A percentile compares a stretch with the other conserved stretches of the same genome.
phyloP scores from a whole-genome alignment of 2,113 vertebrate species.

The Herpetotheres cachinnans region DNA sequence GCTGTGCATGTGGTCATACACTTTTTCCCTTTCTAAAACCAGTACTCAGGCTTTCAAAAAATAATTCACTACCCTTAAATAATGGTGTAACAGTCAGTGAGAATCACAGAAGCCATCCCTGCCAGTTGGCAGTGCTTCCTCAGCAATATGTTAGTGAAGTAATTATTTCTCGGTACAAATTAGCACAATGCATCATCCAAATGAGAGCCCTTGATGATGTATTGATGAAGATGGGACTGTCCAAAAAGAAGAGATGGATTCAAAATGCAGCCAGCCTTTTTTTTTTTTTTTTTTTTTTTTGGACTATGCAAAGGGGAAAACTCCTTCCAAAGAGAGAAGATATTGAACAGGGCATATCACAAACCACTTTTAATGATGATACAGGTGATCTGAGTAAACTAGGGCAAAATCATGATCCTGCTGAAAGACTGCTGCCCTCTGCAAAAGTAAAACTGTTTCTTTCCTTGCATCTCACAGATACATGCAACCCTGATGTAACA shows the following conservation, averaged over 20 bases:
- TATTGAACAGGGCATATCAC: neutral
- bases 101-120: constrained; percentile 48
- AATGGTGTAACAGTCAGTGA: constrained; percentile 37
- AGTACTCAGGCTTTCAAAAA: constrained; percentile 30
- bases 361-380: neutral
- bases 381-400: neutral
- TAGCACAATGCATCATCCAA: constrained; percentile 37
- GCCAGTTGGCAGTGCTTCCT: constrained; percentile 59
- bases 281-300: neutral
- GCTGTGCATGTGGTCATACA: neutral
- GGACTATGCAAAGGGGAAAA: neutral
- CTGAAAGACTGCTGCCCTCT: neutral
- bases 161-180: neutral
- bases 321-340: neutral
- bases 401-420: neutral
- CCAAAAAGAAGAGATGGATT: neutral
- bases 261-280: neutral
- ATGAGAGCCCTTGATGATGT: constrained; percentile 33
- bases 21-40: constrained; percentile 12
- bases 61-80: constrained; percentile 57
- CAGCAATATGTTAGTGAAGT: constrained; percentile 44
- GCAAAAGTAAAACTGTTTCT: neutral
- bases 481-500: neutral
- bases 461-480: neutral
- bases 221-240: constrained; percentile 18